Conservation (phyloP, 1,140 invertebrate genomes). For the Lepeophtheirus salmonis region DNA sequence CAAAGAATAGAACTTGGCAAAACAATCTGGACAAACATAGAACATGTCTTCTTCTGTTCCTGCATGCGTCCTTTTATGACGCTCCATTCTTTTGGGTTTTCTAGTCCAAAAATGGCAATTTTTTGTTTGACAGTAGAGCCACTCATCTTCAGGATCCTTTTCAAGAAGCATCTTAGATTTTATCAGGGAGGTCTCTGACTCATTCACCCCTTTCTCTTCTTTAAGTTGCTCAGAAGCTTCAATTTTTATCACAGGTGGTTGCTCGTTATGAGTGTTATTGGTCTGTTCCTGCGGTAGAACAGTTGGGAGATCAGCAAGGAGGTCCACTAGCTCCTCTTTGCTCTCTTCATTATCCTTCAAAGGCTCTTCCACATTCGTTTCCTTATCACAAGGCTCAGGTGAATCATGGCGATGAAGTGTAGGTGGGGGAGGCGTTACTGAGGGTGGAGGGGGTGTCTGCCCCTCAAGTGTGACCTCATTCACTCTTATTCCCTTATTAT, state of each 20-base stretch:
- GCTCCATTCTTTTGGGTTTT: constrained; percentile 5
- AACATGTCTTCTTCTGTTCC: background rate
- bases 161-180: background rate
- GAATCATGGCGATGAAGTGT: background rate
- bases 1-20: constrained; percentile 11
- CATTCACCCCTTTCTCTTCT: no score
- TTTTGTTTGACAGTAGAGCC: constrained; percentile 10
- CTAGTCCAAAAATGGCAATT: constrained; percentile 8
- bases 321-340: background rate
- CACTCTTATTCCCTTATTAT: background rate
- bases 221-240: background rate
- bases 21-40: constrained; percentile 9
- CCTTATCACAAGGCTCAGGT: background rate
- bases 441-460: no score
- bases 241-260: background rate
- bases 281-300: no score
- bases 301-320: background rate
- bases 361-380: background rate
- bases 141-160: constrained; percentile 10
- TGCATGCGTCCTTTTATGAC: constrained; percentile 1
- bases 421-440: background rate
- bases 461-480: no score
- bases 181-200: background rate
- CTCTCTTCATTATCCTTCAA: background rate
- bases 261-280: no score